These are phyloP conservation scores for Bombus sibiricus DNA, from an alignment of 1,140 invertebrate species.

Conservation along the genomic window DNA sequence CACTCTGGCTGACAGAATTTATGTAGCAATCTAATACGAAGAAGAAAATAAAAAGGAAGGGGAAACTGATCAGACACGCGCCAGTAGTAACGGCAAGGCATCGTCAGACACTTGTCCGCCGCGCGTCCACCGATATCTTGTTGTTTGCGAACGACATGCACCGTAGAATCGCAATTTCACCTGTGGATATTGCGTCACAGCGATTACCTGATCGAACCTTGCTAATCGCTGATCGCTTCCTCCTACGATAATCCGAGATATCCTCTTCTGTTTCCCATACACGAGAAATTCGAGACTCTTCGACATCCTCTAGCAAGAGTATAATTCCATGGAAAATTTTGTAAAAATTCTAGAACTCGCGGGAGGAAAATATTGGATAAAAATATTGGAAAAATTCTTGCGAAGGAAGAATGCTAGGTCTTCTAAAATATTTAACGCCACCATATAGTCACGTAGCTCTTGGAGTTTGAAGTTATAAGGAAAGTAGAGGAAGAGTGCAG, in stretches of 20 bases:
- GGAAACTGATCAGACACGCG: constrained; percentile 33
- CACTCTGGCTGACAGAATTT: neutral
- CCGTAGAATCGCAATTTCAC: constrained; percentile 55
- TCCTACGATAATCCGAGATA: neutral
- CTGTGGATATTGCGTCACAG: constrained; percentile 53
- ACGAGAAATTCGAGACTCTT: neutral
- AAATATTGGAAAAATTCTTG: too few relatives aligned
- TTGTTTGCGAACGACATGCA: constrained; percentile 45
- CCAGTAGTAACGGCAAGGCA: constrained; percentile 59
- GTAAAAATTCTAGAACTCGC: neutral
- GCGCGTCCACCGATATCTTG: constrained; percentile 39
- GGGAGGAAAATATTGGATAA: neutral
- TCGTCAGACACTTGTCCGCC: constrained; percentile 49
- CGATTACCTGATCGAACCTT: constrained; percentile 37
- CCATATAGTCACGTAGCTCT: neutral
- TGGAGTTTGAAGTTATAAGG: too few relatives aligned
- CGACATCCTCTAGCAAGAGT: neutral
- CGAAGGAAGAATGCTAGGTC: too few relatives aligned
- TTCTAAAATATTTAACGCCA: neutral
- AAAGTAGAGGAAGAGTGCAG: constrained; percentile 30
- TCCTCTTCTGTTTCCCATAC: neutral
- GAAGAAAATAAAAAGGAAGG: constrained; percentile 12
- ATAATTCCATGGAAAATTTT: neutral
- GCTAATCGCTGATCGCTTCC: neutral
- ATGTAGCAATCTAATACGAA: neutral